phyloP scores from a whole-genome alignment of 37 sponge, comb jelly and placozoan genomes.

The Chondrilla cf. caribensis region DNA sequence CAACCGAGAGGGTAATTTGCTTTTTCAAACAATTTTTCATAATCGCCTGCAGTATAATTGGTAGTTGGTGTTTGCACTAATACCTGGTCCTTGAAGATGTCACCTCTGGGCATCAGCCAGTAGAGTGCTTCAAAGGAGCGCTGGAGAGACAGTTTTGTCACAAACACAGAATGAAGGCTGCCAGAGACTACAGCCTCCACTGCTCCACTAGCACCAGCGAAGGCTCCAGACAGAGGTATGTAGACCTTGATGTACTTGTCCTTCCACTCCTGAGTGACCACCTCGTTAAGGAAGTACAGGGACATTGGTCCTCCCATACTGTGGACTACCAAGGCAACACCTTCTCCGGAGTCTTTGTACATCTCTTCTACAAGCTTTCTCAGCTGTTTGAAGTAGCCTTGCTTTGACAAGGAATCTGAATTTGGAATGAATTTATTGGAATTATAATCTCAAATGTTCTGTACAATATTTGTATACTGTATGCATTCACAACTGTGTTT shows the following conservation, averaged over 20 bases:
- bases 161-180: not conserved
- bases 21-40: constrained; percentile 44
- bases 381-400: constrained; percentile 34
- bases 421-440: no score
- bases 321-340: constrained; percentile 47
- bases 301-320: constrained; percentile 50
- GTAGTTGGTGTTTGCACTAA: constrained; percentile 20
- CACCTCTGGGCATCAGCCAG: constrained; percentile 21
- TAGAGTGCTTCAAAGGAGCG: constrained; percentile 5
- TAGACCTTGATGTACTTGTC: constrained; percentile 45
- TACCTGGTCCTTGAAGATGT: not conserved
- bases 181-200: constrained; percentile 5
- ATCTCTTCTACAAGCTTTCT: constrained; percentile 27
- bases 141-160: not conserved
- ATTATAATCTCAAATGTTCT: no score
- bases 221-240: constrained; percentile 53
- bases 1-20: constrained; percentile 21
- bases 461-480: no score
- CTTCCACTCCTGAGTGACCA: constrained; percentile 54
- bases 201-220: constrained; percentile 19
- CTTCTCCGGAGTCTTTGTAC: constrained; percentile 13
- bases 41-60: constrained; percentile 70
- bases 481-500: no score
- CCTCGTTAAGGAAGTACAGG: constrained; percentile 43
- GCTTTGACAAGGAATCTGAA: constrained; percentile 5